Percentiles rank a stretch among this genome's conserved stretches.
phyloP scores from a whole-genome alignment of 2,888 invertebrate species.

The Xanthorhoe designata region DNA sequence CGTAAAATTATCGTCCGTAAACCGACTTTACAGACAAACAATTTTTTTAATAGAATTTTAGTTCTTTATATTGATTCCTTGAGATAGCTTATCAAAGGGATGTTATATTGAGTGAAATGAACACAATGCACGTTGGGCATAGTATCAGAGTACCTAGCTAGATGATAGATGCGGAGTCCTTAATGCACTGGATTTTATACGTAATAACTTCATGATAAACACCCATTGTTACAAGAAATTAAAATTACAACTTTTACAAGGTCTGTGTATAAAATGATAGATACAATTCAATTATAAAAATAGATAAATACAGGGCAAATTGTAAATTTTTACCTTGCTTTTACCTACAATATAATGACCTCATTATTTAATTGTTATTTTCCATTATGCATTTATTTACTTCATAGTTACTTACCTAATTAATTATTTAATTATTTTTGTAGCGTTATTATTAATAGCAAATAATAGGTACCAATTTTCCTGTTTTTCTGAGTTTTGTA shows the following conservation, averaged over 20 bases:
- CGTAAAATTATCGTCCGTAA: too few species aligned
- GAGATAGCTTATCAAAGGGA: too few species aligned
- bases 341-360: background rate
- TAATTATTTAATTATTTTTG: background rate
- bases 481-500: background rate
- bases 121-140: too few species aligned
- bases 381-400: background rate
- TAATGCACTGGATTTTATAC: too few species aligned
- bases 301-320: background rate
- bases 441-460: background rate
- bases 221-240: slow-evolving; percentile 4
- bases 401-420: background rate
- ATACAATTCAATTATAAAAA: background rate
- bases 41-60: too few species aligned
- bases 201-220: too few species aligned
- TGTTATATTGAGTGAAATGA: too few species aligned
- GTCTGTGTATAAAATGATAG: background rate
- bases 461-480: background rate
- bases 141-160: too few species aligned
- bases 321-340: background rate
- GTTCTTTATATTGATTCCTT: too few species aligned
- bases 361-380: background rate
- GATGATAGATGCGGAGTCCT: too few species aligned
- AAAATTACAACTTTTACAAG: background rate
- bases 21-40: too few species aligned